Evolutionary conservation across 2,888 invertebrate species (phyloP), one percentile per base, ranked within the genome.

Genomic region (Poecilus cupreus): DNA sequence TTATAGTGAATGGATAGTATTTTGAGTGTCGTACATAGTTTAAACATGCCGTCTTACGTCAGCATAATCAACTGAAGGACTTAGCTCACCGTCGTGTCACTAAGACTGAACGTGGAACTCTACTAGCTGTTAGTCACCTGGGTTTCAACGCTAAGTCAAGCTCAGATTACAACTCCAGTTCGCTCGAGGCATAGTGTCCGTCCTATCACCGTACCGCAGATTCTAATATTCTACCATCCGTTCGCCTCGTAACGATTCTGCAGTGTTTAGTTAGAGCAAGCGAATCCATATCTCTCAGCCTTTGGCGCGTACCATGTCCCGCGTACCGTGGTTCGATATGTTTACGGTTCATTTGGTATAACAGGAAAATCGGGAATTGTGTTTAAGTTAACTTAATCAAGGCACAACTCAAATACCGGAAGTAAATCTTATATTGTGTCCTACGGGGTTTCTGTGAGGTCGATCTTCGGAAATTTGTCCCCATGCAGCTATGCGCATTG

Each of bases 401-500:
- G 72, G 26, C 68, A 72, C 72, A 80, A 80, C 72, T 80, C 72
- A 80, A 80, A 80, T 72, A 80, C 72, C 72, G 80, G 72, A 70
- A 72, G 72, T 80, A 72, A 80, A 80, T 80, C 80, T 79, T 80
- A 80, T 72, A 80, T 80, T 72, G 57, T 80, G 20, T 72, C 80
- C 70, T 80, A 43, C 54, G 80, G 80, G 39, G 24, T 32, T 80
- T 80, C 51, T 43, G 26, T 18, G 46, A 78, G 20, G 43, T 46
- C 43, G 64, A 20, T 60, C 64, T n/a, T 39, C 60, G 2, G 43
- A n/a, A n/a, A n/a, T n/a, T n/a, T n/a, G n/a, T n/a, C n/a, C n/a
- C n/a, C n/a, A n/a, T n/a, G n/a, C n/a, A n/a, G n/a, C n/a, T n/a
- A n/a, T n/a, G n/a, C n/a, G n/a, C n/a, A n/a, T n/a, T n/a, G n/a